Conservation (phyloP, 1,140 invertebrate species). For the Heliconius himera region DNA sequence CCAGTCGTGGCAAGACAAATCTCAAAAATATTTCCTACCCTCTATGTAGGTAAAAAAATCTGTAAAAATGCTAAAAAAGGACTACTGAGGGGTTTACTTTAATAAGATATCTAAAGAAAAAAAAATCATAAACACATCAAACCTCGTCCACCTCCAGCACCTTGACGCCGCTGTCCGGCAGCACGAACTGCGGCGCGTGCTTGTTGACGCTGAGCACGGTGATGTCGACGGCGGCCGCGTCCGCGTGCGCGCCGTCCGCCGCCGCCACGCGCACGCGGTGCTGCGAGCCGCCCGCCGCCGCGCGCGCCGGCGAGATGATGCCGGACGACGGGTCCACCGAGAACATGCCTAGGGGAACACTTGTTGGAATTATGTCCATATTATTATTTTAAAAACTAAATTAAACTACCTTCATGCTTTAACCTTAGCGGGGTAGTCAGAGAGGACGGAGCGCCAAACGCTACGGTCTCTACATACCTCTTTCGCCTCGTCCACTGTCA, state of each 20-base stretch:
- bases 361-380: no score
- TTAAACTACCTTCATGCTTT: no score
- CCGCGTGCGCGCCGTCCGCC: slow-evolving; percentile 86
- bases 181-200: slow-evolving; percentile 90
- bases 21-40: no score
- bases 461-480: no score
- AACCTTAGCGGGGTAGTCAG: no score
- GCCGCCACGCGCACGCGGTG: slow-evolving; percentile 89
- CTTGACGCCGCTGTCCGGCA: slow-evolving; percentile 88
- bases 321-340: slow-evolving; percentile 87
- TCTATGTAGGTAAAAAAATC: no score
- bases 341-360: slow-evolving; percentile 83
- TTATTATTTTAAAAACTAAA: no score
- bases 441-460: no score
- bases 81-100: no score
- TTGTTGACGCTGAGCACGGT: slow-evolving; percentile 92
- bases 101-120: not conserved
- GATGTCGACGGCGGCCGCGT: slow-evolving; percentile 88
- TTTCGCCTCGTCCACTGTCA: no score
- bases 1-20: no score
- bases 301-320: slow-evolving; percentile 89
- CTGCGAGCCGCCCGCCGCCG: slow-evolving; percentile 83
- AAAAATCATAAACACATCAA: not conserved
- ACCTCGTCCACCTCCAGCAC: slow-evolving; percentile 91
- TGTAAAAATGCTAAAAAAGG: no score